Evolutionary conservation across 2,888 invertebrate genomes (phyloP).

Genomic region (Macrophya alboannulata): DNA sequence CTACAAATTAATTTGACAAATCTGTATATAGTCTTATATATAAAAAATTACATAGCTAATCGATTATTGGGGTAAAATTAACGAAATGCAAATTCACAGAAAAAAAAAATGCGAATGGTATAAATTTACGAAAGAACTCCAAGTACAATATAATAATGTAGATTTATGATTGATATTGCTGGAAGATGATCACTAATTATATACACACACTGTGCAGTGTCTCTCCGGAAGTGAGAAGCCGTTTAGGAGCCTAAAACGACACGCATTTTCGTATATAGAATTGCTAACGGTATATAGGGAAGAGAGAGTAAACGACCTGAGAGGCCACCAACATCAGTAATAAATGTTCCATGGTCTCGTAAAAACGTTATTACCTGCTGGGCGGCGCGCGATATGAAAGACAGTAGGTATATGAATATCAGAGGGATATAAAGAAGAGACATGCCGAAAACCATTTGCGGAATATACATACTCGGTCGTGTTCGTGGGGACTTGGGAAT

Average conservation of each 20-base stretch:
- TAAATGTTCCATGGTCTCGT: slow-evolving; percentile 77
- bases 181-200: slow-evolving; percentile 2
- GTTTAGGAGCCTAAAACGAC: slow-evolving; percentile 29
- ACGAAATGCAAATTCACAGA: no score
- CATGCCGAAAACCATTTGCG: slow-evolving; percentile 57
- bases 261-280: slow-evolving; percentile 9
- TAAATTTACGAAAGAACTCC: not conserved
- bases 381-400: slow-evolving; percentile 65
- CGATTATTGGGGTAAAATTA: not conserved
- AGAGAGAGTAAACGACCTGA: slow-evolving; percentile 40
- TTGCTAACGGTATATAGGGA: slow-evolving; percentile 37
- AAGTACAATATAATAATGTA: not conserved
- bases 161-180: not conserved
- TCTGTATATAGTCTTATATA: not conserved
- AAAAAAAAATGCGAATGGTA: not conserved
- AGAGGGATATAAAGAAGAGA: slow-evolving; percentile 60
- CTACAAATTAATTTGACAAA: slow-evolving; percentile 27
- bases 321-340: slow-evolving; percentile 68
- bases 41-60: not conserved
- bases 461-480: slow-evolving; percentile 44
- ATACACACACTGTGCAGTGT: not conserved
- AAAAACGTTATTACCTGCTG: slow-evolving; percentile 75
- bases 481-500: slow-evolving; percentile 56
- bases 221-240: slow-evolving; percentile 17
- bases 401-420: slow-evolving; percentile 65